These are phyloP conservation scores for Brenthis hecate DNA, from an alignment of 2,888 invertebrate species.

Conservation along the genomic window DNA sequence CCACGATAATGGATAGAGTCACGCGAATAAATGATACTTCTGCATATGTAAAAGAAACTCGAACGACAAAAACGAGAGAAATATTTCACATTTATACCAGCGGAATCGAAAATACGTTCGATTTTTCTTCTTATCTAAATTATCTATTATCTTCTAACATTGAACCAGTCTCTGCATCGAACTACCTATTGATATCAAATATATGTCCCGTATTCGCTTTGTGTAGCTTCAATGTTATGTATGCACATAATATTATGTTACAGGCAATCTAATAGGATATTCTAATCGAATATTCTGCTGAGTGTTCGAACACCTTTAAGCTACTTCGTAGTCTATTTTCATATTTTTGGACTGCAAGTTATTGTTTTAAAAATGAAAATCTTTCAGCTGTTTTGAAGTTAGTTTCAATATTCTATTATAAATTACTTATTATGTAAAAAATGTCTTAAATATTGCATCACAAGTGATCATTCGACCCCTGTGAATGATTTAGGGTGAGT, in stretches of 20 bases:
- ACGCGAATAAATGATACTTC: slow-evolving; percentile 26
- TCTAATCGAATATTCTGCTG: slow-evolving; percentile 18
- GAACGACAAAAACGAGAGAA: slow-evolving; percentile 42
- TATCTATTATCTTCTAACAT: slow-evolving; percentile 61
- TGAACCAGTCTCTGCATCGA: slow-evolving; percentile 49
- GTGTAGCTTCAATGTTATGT: slow-evolving; percentile 26
- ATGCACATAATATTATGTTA: slow-evolving; percentile 28
- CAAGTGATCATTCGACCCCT: no score
- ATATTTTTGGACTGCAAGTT: slow-evolving; percentile 9
- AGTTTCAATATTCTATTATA: neutral
- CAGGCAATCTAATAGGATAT: slow-evolving; percentile 18
- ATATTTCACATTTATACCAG: slow-evolving; percentile 60
- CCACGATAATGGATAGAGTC: slow-evolving; percentile 45
- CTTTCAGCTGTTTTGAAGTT: neutral
- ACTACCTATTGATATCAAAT: slow-evolving; percentile 50
- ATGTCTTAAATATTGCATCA: no score
- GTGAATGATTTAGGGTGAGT: no score
- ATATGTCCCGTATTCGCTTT: slow-evolving; percentile 41
- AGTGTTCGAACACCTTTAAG: slow-evolving; percentile 21
- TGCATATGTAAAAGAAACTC: slow-evolving; percentile 32
- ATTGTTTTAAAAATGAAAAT: neutral
- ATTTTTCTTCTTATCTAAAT: slow-evolving; percentile 60
- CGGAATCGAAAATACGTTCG: neutral
- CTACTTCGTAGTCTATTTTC: slow-evolving; percentile 7
- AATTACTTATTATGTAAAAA: no score